phyloP scores from a whole-genome alignment of 1,140 invertebrate species.

The Camponotus pennsylvanicus region DNA sequence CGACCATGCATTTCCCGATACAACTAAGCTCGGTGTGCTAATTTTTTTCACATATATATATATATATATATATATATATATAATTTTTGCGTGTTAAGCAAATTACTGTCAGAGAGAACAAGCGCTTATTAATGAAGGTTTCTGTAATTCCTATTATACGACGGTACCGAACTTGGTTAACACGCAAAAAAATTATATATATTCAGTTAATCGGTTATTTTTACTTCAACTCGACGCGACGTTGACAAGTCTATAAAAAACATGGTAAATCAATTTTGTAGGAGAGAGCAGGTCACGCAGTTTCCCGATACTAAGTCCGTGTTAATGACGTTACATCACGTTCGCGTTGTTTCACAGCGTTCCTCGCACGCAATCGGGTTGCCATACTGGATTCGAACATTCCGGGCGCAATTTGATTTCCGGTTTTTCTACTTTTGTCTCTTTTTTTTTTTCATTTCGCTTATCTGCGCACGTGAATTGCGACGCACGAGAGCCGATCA shows the following conservation, averaged over 20 bases:
- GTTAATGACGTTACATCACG: conserved; percentile 41
- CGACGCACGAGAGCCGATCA: conserved; percentile 11
- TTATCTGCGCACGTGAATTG: conserved; percentile 24
- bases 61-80: too few relatives aligned
- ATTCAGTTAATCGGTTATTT: conserved; percentile 30
- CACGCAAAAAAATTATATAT: background rate
- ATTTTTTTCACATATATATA: too few relatives aligned
- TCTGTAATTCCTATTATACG: background rate
- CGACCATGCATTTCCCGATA: too few relatives aligned
- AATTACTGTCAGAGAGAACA: background rate
- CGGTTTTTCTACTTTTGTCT: conserved; percentile 3
- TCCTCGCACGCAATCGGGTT: background rate
- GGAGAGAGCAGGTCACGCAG: background rate
- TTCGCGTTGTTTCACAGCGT: conserved; percentile 13
- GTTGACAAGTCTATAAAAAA: conserved; percentile 22
- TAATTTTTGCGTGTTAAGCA: too few relatives aligned
- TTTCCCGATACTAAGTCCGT: background rate
- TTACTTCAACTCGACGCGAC: background rate
- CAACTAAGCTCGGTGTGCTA: too few relatives aligned
- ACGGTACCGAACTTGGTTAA: background rate
- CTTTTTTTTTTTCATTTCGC: background rate
- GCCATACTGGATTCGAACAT: conserved; percentile 26
- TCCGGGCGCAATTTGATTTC: background rate
- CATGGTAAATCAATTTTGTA: conserved; percentile 34
- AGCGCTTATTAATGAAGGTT: background rate